Evolutionary conservation across 30 jellyfish, hydroid and myxozoan species (phyloP).

Genomic region (Aurelia coerulea): DNA sequence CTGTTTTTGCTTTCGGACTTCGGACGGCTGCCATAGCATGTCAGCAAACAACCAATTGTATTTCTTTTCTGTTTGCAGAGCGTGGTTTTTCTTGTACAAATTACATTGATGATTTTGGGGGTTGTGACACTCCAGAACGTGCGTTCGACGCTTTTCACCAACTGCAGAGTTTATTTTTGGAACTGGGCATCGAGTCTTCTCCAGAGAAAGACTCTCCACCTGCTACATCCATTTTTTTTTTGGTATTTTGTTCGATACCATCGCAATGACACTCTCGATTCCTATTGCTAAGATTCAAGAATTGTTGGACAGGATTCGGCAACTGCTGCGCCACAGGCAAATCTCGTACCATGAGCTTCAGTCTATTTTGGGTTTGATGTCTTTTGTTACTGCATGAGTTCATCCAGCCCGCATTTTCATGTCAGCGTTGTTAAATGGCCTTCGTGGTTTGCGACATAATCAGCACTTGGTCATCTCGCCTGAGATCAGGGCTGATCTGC

Average conservation of each 20-base stretch:
- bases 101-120: slow-evolving; percentile 2
- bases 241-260: not conserved
- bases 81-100: not conserved
- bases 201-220: slow-evolving; percentile 1
- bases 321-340: not conserved
- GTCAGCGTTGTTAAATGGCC: not conserved
- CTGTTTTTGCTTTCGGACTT: not conserved
- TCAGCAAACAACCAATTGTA: slow-evolving; percentile 1
- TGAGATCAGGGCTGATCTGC: not conserved
- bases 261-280: not conserved
- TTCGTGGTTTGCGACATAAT: not conserved
- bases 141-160: not conserved
- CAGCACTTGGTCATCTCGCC: not conserved
- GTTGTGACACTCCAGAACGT: not conserved
- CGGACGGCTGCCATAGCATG: slow-evolving; percentile 9
- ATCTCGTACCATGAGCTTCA: not conserved
- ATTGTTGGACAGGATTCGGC: not conserved
- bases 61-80: not conserved
- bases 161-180: not conserved
- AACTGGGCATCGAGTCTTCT: not conserved
- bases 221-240: not conserved
- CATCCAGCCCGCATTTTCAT: too few species aligned
- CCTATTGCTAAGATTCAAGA: not conserved
- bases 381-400: not conserved
- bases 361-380: not conserved